Evolutionary conservation across 1,140 invertebrate genomes (phyloP), one percentile per base, ranked within the genome.

Genomic region (Centruroides sculpturatus): DNA sequence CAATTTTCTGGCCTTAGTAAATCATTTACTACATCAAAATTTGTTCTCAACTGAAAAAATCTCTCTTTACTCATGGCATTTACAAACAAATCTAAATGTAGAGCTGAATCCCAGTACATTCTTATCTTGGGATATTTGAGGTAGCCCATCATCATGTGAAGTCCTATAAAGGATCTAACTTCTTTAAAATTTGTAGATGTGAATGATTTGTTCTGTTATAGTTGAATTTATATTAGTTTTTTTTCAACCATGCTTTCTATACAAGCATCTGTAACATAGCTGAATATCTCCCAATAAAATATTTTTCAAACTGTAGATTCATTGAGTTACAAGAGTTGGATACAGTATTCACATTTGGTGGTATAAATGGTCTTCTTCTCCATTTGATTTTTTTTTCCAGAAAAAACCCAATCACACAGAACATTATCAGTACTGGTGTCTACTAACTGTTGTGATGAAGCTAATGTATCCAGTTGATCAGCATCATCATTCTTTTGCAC

Each of bases 11-110:
- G 13, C 5, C 11, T 62, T 55, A 56, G 55, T 55, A 66, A 56
- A 64, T 66, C 67, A 59, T 69, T 64, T 7, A 66, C 63, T 12
- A 71, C 61, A 66, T 72, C 70, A 23, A 71, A 55, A 61, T 66
- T 63, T 46, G 56, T 60, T 57, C 67, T 47, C 47, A 71, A 62
- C 36, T 67, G 48, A 60, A 53, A 66, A 59, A 71, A 70, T 52
- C 61, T 57, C 51, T 64, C 64, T 53, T 51, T 49, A 36, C 49
- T 56, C 61, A 65, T 65, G 10, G 9, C 53, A 13, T 57, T 35
- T 2, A 51, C 49, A 57, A 57, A 57, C 49, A 57, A 47, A 12
- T 48, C 49, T 4, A 57, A 6, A 47, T 47, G 47, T 46, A 57
- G 49, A 34, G 56, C 47, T 51, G 47, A 49, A 11, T 57, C 56